Base-by-base conservation (phyloP, 2,797 vertebrate genomes). In the Clamator glandarius region DNA sequence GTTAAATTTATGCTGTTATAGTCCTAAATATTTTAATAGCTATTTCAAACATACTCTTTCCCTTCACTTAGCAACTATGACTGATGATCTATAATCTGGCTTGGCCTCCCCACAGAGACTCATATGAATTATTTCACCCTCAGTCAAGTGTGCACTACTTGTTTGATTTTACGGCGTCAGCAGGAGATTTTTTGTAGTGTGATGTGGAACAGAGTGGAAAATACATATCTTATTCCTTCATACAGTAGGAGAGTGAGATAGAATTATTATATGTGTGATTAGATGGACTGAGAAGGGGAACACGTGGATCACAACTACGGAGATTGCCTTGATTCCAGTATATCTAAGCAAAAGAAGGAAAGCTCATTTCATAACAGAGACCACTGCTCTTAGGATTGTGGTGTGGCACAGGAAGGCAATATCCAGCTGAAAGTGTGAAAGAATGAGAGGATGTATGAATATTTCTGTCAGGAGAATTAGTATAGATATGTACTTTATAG, bases 11-110 rank as follows among this genome's bases (percentile, higher is more conserved):
- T 8, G 3, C 26, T 54, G 21, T 51, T 90, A 41, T 11, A 81
- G 35, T 58, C 66, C n/a, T 84, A 88, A 95, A 84, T 82, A 94
- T 82, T 86, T 94, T 89, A 95, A 91, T 63, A 89, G 78, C 31
- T 57, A 33, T 85, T 92, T 93, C 42, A 67, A 85, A 85, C 46
- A 54, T 33, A 77, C 50, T 83, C 61, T 87, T 89, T 83, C 39
- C 51, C 28, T 91, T 74, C 87, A 75, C 50, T 91, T 93, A 83
- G 57, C 54, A 83, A 8, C 90, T 63, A 42, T 68, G 82, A 91
- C 66, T 80, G 91, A 87, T 33, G 73, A 80, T n/a, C 11, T 89
- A 68, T 17, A 87, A 85, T 77, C 90, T 54, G 68, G 52, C 68
- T 88, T 66, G 75, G 90, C 42, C 36, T 91, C 42, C 33, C 67